Percentiles rank a stretch among this genome's conserved stretches.
phyloP scores from a whole-genome alignment of 2,113 vertebrate genomes.

The Mungos mungo region DNA sequence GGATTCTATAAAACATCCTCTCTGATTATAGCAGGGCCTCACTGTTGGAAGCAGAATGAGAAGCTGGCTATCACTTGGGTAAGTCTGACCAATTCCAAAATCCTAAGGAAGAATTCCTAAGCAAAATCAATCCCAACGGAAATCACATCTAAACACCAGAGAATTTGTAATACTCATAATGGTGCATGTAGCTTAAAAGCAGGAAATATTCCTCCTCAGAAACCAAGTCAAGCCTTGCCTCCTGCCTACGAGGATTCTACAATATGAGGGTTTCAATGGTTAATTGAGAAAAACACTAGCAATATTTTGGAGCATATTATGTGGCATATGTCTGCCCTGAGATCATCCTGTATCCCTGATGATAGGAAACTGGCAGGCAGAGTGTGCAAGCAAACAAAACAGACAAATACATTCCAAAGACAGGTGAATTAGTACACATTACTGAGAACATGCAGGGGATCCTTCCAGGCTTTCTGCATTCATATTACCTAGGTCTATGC shows the following conservation, averaged over 20 bases:
- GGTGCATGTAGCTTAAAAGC: background rate
- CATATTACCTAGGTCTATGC: background rate
- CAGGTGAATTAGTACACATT: slow-evolving; percentile 74
- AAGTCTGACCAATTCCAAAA: slow-evolving; percentile 30
- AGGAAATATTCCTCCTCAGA: slow-evolving; percentile 34
- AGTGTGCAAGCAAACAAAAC: slow-evolving; percentile 70
- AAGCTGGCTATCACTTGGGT: background rate
- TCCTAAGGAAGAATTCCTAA: slow-evolving; percentile 38
- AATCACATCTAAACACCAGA: background rate
- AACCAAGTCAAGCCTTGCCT: slow-evolving; percentile 44
- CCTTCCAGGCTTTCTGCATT: slow-evolving; percentile 33
- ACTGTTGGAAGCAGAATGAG: background rate
- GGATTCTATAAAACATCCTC: background rate
- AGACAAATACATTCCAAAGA: slow-evolving; percentile 66
- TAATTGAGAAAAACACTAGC: background rate
- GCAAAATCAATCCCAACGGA: background rate
- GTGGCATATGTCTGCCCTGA: slow-evolving; percentile 70
- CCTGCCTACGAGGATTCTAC: background rate
- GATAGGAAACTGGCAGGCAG: slow-evolving; percentile 76
- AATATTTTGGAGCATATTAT: background rate
- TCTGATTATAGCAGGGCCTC: slow-evolving; percentile 15
- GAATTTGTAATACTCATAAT: background rate
- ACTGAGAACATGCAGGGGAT: slow-evolving; percentile 72
- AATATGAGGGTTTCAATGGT: slow-evolving; percentile 8
- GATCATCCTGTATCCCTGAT: slow-evolving; percentile 57